Base-by-base conservation (phyloP, 92 coral and sea anemone species). In the Actinostola sp. region DNA sequence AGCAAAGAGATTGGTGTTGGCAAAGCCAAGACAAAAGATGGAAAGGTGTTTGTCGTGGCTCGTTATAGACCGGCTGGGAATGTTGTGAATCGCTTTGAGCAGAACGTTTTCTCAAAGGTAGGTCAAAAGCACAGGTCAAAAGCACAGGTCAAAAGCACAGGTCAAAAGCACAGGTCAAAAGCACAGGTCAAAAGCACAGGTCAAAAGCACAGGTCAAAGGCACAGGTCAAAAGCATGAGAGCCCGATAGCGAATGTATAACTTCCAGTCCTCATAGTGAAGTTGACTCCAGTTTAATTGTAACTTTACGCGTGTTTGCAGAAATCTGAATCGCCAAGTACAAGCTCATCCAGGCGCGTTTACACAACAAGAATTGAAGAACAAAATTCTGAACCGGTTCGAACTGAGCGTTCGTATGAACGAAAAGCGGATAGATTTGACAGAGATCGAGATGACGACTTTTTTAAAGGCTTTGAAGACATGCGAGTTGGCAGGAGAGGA, bases 61-160 rank as follows among this genome's bases (percentile, higher is more conserved):
- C 92, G 99, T 17, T 95, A 90, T 71, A 83, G 86, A 45, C 99
- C 99, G 15, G 86, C 97, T 7, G 99, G 97, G 42, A 95, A 95
- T 68, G 82, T 64, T 58, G 73, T 83, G 72, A 80, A 89, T 53
- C 73, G 89, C 7, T 95, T 88, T 69, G 81, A 79, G 29, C 97
- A 95, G 36, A 95, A 95, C 53, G 97, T 95, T 6, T 76, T 88
- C 8, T 71, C 88, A 19, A 81, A 86, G 77, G 92, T 82, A 34
- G 4, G 54, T 32, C 20, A 14, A 39, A 39, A 39, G n/a, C n/a
- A n/a, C n/a, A n/a, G n/a, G n/a, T n/a, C n/a, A n/a, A n/a, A n/a
- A n/a, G n/a, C n/a, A n/a, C n/a, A n/a, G n/a, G n/a, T n/a, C n/a
- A n/a, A n/a, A n/a, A n/a, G n/a, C n/a, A n/a, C n/a, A n/a, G n/a